Evolutionary conservation across 2,888 invertebrate species (phyloP).

Genomic region (Blastobasis adustella): DNA sequence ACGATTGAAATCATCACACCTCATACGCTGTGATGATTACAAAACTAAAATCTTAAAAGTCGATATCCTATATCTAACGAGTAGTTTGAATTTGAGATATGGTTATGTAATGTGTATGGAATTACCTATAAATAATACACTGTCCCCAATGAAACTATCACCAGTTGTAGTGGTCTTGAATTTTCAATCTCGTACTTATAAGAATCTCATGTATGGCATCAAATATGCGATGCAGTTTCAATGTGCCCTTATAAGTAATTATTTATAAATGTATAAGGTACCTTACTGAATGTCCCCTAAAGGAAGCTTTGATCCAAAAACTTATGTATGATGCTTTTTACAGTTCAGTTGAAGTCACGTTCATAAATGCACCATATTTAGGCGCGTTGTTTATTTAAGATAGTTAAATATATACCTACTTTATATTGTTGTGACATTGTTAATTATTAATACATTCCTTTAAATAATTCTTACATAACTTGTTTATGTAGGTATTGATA

Average conservation of each 20-base stretch:
- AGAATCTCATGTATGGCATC: conserved; percentile 35
- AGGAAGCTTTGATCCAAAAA: not conserved
- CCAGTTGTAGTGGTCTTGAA: not conserved
- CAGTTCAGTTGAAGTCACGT: conserved; percentile 10
- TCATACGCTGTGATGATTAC: not conserved
- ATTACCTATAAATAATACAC: not conserved
- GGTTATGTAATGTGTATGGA: not conserved
- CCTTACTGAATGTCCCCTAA: not conserved
- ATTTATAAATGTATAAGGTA: conserved; percentile 20
- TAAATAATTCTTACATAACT: conserved; percentile 20
- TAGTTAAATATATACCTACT: conserved; percentile 22
- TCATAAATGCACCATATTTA: conserved; percentile 9
- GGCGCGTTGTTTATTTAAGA: conserved; percentile 13
- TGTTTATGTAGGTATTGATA: conserved; percentile 22
- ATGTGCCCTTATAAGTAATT: conserved; percentile 24
- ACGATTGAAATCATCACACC: not conserved
- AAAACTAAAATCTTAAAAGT: not conserved
- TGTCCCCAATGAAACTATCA: not conserved
- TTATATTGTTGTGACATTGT: conserved; percentile 28
- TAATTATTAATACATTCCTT: conserved; percentile 25
- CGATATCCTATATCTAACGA: not conserved
- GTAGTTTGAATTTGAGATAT: not conserved
- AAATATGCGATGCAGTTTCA: conserved; percentile 15
- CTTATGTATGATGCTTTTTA: conserved; percentile 7
- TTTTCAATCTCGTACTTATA: conserved; percentile 16